Evolutionary conservation across 37 sponge, comb jelly and placozoan species (phyloP), one percentile per base, ranked within the genome.

Genomic region (Agelas oroides): DNA sequence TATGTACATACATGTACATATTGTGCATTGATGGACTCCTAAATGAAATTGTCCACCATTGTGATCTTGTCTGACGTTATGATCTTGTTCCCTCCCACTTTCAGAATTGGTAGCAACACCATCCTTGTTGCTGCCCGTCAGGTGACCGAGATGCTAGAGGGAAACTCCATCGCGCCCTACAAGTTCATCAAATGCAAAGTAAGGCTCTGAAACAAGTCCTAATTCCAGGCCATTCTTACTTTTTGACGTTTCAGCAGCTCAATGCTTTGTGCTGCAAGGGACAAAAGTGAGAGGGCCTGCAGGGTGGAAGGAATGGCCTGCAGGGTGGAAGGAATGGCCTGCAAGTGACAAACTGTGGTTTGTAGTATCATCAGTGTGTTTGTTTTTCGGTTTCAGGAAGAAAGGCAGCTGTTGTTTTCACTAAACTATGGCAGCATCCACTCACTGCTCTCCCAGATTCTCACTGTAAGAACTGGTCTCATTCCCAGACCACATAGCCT

Each of bases 121-220:
- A 54, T 88, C 13, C 0, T 75, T 24, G 32, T 88, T 36, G 41
- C 52, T 25, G 65, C 75, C 23, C 20, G 61, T 33, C 81, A 81
- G 53, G 35, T 63, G 25, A 75, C 82, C 33, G 88, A 86, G 53
- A 82, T 95, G 88, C 53, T 90, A 35, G 88, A 95, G 65, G 87
- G 87, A 25, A 86, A 90, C 56, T 40, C 74, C 53, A 84, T 95
- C 76, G 88, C 84, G 24, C 96, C 96, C 20, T 90, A 84, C 76
- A 87, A 90, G 53, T 92, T 90, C 64, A 67, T 73, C 5, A 95
- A 92, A 46, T 12, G 46, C 46, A 46, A 46, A 8, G 46, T 46
- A 8, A 46, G 46, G 46, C n/a, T n/a, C n/a, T n/a, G n/a, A 19
- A 64, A 30, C n/a, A 64, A 64, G 65, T 64, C 8, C 12, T 30